Conservation (phyloP, 2,888 invertebrate genomes). For the Theristus sp. region DNA sequence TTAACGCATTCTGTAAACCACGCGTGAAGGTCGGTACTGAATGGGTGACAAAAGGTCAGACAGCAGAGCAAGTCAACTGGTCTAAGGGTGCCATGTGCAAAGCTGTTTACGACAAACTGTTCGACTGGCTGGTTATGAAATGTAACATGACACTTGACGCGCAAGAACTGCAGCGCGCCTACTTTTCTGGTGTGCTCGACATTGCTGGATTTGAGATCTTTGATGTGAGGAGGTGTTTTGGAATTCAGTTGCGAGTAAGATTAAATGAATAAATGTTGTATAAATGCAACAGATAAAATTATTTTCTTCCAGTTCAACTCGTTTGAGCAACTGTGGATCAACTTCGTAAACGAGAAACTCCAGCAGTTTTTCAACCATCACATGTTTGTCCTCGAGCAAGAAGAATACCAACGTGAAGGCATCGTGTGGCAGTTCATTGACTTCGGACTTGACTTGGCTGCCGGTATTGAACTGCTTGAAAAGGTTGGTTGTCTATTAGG, state of each 20-base stretch:
- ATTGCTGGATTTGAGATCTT: constrained; percentile 99
- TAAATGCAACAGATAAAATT: not conserved
- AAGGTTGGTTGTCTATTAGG: constrained; percentile 47
- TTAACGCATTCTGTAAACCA: constrained; percentile 32
- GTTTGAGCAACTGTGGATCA: constrained; percentile 39
- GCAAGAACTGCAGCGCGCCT: constrained; percentile 69
- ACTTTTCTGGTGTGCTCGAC: constrained; percentile 99
- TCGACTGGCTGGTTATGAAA: constrained; percentile 78
- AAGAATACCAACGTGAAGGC: constrained; percentile 57
- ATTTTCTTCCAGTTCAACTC: constrained; percentile 32
- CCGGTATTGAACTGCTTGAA: constrained; percentile 81
- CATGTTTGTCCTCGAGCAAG: constrained; percentile 47
- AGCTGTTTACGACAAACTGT: constrained; percentile 37
- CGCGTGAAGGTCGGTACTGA: constrained; percentile 33
- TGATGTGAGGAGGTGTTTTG: constrained; percentile 41
- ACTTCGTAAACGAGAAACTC: constrained; percentile 38
- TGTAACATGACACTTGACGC: constrained; percentile 96
- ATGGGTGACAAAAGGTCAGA: constrained; percentile 33
- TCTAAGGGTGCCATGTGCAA: constrained; percentile 36
- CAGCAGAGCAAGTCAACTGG: constrained; percentile 39
- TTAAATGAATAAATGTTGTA: not conserved
- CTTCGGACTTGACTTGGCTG: constrained; percentile 84
- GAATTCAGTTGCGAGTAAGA: not conserved
- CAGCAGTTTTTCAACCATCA: constrained; percentile 41
- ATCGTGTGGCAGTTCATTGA: constrained; percentile 85